Base-by-base conservation (phyloP, 2,113 vertebrate genomes). In the Calonectris borealis region DNA sequence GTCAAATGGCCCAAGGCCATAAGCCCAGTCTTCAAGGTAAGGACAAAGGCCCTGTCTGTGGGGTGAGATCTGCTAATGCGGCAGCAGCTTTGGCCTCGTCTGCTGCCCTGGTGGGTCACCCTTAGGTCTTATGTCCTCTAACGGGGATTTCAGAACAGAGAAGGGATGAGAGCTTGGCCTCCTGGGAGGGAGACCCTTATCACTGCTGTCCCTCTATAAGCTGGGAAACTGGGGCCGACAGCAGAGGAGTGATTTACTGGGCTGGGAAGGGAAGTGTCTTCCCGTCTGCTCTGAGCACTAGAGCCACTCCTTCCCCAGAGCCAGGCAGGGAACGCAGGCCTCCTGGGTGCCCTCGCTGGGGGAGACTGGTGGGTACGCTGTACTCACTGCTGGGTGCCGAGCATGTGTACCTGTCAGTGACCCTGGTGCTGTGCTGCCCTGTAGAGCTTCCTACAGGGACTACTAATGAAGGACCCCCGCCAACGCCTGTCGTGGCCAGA, bases 361-460 rank as follows among this genome's bases (percentile, higher is more conserved):
- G 48, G 26, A 79, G 36, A n/a, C 38, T 86, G 52, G 11, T 71
- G 73, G 55, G 48, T 64, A 46, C 17, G 9, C 3, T 58, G 8
- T 66, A 25, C 65, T 81, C 24, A 7, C 6, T 85, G 38, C 10
- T 27, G 61, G 25, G 16, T 86, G 51, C 19, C 10, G 10, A 88
- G 44, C 26, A 3, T 58, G 31, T 91, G 36, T 38, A 38, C 36
- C 36, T 38, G 44, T 84, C 1, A 1, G 22, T 95, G 86, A 94
- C 38, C 10, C 38, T 93, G 55, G 71, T 17, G 15, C 55, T 85
- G 64, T 93, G 83, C 90, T 86, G 84, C 27, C 83, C 84, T 65
- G 49, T 94, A 99, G 99, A 99, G 97, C 96, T 99, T 99, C 94
- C 97, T 99, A 62, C 99, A 99, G 94, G 99, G 99, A 57, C 98